These are phyloP conservation scores for Dione vanillae DNA, from an alignment of 2,888 invertebrate genomes.

Conservation along the genomic window DNA sequence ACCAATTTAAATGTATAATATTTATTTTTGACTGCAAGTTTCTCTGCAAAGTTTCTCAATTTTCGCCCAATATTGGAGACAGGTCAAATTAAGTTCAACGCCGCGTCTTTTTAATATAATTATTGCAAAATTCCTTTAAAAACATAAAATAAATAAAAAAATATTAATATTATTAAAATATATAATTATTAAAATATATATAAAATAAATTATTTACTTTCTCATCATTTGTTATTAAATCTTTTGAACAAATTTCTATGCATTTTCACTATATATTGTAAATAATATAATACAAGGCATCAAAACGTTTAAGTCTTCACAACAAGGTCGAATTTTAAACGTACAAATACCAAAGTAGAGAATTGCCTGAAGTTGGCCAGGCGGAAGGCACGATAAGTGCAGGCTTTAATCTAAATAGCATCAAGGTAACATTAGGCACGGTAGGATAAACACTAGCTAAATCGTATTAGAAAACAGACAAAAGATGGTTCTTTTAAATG, in stretches of 20 bases:
- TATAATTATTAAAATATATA: too few species aligned
- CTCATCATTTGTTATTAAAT: slow-evolving; percentile 67
- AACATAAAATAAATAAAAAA: too few species aligned
- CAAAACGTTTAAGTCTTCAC: slow-evolving; percentile 52
- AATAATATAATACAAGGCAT: slow-evolving; percentile 41
- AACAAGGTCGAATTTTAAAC: slow-evolving; percentile 62
- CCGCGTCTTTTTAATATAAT: too few species aligned
- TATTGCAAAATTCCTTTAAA: too few species aligned
- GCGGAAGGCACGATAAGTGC: slow-evolving; percentile 77
- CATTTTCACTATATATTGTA: slow-evolving; percentile 59
- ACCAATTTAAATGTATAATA: too few species aligned
- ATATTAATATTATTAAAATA: too few species aligned
- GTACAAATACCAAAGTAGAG: slow-evolving; percentile 56
- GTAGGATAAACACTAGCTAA: slow-evolving; percentile 52
- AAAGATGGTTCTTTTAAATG: slow-evolving; percentile 39
- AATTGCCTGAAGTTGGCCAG: slow-evolving; percentile 65
- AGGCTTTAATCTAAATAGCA: slow-evolving; percentile 78
- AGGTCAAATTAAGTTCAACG: too few species aligned
- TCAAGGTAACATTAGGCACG: slow-evolving; percentile 63
- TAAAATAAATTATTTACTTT: slow-evolving; percentile 44
- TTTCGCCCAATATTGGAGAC: too few species aligned
- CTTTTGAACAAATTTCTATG: slow-evolving; percentile 73
- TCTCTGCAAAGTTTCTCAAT: too few species aligned
- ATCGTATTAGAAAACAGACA: slow-evolving; percentile 32
- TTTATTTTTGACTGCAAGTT: too few species aligned